A percentile compares a stretch with the other conserved stretches of the same genome.
These are phyloP conservation scores for Fopius arisanus DNA, from an alignment of 1,140 invertebrate species.

Conservation along the genomic window DNA sequence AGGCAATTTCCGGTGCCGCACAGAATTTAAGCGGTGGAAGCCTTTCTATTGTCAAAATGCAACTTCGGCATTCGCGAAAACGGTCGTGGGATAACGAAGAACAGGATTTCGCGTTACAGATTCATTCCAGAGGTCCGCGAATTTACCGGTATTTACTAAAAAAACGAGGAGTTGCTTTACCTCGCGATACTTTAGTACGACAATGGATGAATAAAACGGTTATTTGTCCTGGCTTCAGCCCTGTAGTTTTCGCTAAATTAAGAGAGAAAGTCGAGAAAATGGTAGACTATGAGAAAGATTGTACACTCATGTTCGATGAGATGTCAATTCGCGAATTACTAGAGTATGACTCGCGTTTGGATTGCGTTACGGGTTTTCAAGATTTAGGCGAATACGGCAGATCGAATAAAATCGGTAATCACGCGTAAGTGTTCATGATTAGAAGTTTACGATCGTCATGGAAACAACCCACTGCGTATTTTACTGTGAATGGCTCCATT, in stretches of 20 bases:
- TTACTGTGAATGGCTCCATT: constrained; percentile 26
- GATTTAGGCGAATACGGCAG: constrained; percentile 34
- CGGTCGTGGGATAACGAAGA: constrained; percentile 14
- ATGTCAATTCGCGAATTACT: constrained; percentile 37
- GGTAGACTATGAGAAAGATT: constrained; percentile 32
- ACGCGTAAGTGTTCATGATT: constrained; percentile 32
- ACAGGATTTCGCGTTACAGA: constrained; percentile 33
- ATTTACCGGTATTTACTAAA: constrained; percentile 34
- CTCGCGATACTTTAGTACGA: constrained; percentile 17
- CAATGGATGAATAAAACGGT: constrained; percentile 15
- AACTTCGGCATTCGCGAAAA: too few species aligned
- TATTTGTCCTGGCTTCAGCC: constrained; percentile 28
- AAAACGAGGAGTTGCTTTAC: not conserved
- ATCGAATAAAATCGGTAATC: constrained; percentile 17
- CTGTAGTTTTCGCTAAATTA: constrained; percentile 26
- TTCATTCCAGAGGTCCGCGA: constrained; percentile 34
- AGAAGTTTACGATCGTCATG: not conserved
- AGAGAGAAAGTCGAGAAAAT: too few species aligned
- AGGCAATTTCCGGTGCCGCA: too few species aligned
- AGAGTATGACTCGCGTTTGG: constrained; percentile 36
- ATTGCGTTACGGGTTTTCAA: constrained; percentile 39
- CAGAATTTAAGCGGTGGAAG: too few species aligned
- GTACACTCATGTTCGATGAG: constrained; percentile 43
- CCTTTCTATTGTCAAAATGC: too few species aligned
- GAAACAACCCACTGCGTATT: not conserved